These are phyloP conservation scores for Lamellibrachia satsuma DNA, from an alignment of 2,888 invertebrate genomes.

Conservation along the genomic window DNA sequence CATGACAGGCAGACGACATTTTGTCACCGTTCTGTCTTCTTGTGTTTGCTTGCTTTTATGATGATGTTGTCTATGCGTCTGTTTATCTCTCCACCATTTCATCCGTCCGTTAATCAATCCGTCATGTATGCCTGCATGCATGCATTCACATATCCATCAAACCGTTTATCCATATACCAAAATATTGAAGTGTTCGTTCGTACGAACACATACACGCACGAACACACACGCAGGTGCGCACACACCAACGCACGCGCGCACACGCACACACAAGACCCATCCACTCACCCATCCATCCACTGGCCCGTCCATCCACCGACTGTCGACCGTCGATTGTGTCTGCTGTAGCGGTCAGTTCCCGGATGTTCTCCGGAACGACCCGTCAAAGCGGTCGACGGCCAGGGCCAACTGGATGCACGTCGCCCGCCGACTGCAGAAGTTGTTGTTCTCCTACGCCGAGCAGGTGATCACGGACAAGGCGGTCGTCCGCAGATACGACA, in stretches of 20 bases:
- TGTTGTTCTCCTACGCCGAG: constrained; percentile 48
- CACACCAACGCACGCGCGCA: no score
- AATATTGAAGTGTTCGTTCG: no score
- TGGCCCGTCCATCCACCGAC: neutral
- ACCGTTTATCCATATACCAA: no score
- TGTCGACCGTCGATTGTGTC: neutral
- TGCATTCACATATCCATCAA: no score
- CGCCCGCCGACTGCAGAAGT: constrained; percentile 42
- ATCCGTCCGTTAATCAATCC: no score
- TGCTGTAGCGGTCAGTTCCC: constrained; percentile 35
- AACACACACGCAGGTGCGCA: no score
- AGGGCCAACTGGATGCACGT: constrained; percentile 45
- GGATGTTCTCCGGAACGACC: constrained; percentile 53
- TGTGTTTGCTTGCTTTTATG: neutral
- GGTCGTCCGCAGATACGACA: constrained; percentile 44
- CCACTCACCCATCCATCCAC: no score
- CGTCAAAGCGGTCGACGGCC: constrained; percentile 45
- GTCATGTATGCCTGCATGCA: no score
- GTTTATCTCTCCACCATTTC: no score
- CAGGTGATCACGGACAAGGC: constrained; percentile 32
- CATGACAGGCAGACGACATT: neutral
- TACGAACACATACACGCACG: no score
- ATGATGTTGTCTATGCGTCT: no score
- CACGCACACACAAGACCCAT: neutral
- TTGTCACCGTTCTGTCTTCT: neutral